These are phyloP conservation scores for Platygyra sinensis DNA, from an alignment of 64 coral and sea anemone genomes.

Conservation along the genomic window DNA sequence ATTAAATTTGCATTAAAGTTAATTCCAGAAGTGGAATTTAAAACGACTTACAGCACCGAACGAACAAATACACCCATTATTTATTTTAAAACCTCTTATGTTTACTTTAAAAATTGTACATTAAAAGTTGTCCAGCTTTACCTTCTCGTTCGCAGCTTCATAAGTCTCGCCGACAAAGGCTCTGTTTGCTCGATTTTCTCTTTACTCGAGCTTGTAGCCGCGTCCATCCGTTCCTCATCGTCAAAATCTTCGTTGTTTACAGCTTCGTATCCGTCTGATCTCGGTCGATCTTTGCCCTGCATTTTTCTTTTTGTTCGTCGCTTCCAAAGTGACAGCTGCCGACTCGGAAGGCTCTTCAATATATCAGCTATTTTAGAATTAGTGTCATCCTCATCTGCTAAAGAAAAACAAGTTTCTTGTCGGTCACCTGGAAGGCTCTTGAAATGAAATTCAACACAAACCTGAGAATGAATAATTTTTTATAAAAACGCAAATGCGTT, in stretches of 20 bases:
- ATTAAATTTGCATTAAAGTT: too few relatives aligned
- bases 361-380: neutral
- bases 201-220: neutral
- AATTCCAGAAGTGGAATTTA: neutral
- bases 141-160: conserved; percentile 21
- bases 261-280: conserved; percentile 10
- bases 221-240: neutral
- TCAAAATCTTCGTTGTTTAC: conserved; percentile 14
- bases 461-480: too few relatives aligned
- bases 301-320: neutral
- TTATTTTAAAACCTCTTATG: neutral
- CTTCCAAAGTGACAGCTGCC: conserved; percentile 53
- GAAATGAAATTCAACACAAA: too few relatives aligned
- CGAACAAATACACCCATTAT: neutral
- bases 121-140: neutral
- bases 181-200: neutral
- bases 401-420: neutral
- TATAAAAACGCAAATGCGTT: neutral
- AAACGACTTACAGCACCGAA: neutral
- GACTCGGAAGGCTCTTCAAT: conserved; percentile 40
- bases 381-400: neutral
- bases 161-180: neutral
- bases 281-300: neutral
- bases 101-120: neutral
- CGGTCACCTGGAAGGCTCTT: too few relatives aligned